These are phyloP conservation scores for Austrofundulus limnaeus DNA, from an alignment of 2,113 vertebrate genomes.

Conservation along the genomic window DNA sequence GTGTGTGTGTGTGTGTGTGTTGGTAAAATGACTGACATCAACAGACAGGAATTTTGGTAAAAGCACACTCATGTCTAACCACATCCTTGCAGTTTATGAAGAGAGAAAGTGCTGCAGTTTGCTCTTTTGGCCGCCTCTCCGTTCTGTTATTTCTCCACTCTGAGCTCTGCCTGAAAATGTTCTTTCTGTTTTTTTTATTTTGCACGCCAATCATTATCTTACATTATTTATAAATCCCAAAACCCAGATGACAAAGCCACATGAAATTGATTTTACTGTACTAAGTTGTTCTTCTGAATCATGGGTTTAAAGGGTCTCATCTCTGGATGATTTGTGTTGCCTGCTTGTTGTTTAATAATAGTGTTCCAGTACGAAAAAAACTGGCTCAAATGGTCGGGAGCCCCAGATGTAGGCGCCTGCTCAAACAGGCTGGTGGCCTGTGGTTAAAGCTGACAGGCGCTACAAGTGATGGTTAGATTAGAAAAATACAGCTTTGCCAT, in stretches of 20 bases:
- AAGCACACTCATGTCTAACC: conserved; percentile 53
- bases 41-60: conserved; percentile 54
- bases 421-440: conserved; percentile 55
- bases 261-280: neutral
- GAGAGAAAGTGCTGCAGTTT: conserved; percentile 55
- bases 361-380: conserved; percentile 26
- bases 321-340: conserved; percentile 9
- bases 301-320: conserved; percentile 22
- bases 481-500: conserved; percentile 51
- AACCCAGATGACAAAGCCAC: neutral
- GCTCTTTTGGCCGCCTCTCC: conserved; percentile 27
- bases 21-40: conserved; percentile 59
- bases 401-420: conserved; percentile 62
- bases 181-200: neutral
- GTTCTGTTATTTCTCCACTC: conserved; percentile 33
- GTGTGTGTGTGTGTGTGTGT: conserved; percentile 13
- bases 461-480: conserved; percentile 44
- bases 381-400: conserved; percentile 47
- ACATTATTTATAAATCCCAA: neutral
- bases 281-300: conserved; percentile 2
- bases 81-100: conserved; percentile 66
- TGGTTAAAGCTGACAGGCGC: conserved; percentile 61
- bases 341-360: conserved; percentile 57
- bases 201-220: neutral
- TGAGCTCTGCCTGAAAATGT: neutral